These are phyloP conservation scores for Fringilla coelebs DNA, from an alignment of 2,797 vertebrate genomes.

Conservation along the genomic window DNA sequence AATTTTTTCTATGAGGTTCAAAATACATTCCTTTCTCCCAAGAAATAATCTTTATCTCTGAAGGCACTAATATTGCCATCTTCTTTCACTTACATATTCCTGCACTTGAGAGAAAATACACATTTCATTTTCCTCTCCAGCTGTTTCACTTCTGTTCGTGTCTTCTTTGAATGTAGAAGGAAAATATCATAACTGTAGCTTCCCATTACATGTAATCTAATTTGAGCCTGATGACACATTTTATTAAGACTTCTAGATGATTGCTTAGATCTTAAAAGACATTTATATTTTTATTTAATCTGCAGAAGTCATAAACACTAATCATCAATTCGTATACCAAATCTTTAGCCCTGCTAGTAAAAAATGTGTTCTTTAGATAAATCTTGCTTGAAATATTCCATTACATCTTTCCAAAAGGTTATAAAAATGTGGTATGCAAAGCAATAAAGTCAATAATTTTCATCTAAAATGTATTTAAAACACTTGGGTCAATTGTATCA, in stretches of 20 bases:
- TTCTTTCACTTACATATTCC: background rate
- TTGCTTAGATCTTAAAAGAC: constrained; percentile 45
- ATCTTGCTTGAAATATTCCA: background rate
- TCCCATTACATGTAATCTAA: constrained; percentile 23
- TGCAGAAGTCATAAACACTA: constrained; percentile 41
- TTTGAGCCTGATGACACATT: constrained; percentile 47
- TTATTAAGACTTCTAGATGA: constrained; percentile 50
- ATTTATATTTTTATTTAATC: constrained; percentile 60
- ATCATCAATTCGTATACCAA: background rate
- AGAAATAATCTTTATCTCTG: background rate
- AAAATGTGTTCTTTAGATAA: background rate
- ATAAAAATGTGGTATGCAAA: background rate
- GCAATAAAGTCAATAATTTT: background rate
- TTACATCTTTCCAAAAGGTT: background rate
- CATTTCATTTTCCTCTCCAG: constrained; percentile 57
- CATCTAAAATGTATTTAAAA: background rate
- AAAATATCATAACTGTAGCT: constrained; percentile 36
- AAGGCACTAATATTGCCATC: background rate
- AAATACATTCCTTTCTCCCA: background rate
- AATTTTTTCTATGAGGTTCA: background rate
- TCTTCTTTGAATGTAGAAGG: background rate
- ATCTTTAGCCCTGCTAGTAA: background rate
- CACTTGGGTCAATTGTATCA: background rate
- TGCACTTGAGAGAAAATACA: constrained; percentile 40
- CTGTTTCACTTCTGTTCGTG: constrained; percentile 33